These are phyloP conservation scores for Drymodes brunneopygia DNA, from an alignment of 2,113 vertebrate genomes.

Conservation along the genomic window DNA sequence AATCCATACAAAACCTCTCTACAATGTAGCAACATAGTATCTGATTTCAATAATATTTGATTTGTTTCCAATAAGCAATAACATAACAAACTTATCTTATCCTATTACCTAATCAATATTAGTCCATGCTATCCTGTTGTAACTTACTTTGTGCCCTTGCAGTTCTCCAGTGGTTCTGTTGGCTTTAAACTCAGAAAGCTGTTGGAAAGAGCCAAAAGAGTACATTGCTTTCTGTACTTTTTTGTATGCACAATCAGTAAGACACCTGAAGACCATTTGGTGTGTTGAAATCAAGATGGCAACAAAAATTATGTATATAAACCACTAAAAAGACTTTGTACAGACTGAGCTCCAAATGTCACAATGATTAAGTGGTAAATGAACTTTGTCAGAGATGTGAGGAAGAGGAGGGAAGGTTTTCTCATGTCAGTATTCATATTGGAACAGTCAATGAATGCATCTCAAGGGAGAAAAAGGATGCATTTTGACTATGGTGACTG, in stretches of 20 bases:
- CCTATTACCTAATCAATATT: not conserved
- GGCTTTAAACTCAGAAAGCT: not conserved
- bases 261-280: not conserved
- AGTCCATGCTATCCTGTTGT: not conserved
- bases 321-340: not conserved
- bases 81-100: not conserved
- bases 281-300: not conserved
- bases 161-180: not conserved
- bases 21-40: not conserved
- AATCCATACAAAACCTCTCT: not conserved
- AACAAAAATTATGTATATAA: not conserved
- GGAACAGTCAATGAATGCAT: not conserved
- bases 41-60: not conserved
- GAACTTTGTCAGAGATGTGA: not conserved
- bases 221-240: not conserved
- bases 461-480: not conserved
- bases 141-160: not conserved
- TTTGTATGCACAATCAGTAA: not conserved
- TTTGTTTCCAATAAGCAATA: not conserved
- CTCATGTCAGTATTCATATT: not conserved
- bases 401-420: not conserved
- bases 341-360: accelerated
- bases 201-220: not conserved
- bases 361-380: not conserved
- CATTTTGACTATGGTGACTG: not conserved